Base-by-base conservation (phyloP, 1,140 invertebrate genomes). In the Hyles vespertilio region DNA sequence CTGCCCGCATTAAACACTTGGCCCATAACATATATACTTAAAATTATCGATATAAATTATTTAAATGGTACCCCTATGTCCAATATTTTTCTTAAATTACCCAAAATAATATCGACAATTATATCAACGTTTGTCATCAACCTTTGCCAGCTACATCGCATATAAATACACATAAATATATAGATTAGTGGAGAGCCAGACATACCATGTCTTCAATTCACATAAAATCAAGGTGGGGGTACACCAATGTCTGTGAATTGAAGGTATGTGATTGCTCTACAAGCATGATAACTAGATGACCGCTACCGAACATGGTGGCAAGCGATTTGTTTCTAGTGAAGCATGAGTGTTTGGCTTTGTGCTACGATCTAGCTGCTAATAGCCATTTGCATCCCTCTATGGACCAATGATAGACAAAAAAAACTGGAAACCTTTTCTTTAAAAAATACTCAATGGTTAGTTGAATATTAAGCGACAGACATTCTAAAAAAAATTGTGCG, bases 131-230 rank as follows among this genome's bases (percentile, higher is more conserved):
- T 22, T 22, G 22, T 36, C 10, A 52, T 32, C 32, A n/a, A 36
- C 9, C 12, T 46, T 36, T 45, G 49, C 46, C 7, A 10, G 10
- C 10, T 48, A 48, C 47, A 6, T 53, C 36, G 34, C 11, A 53
- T 34, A 40, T 40, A 53, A n/a, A 53, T 40, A 40, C 11, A 53
- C 10, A 53, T 12, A 46, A 54, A 55, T 5, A 46, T 55, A 55
- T 40, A 32, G 36, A 46, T 61, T 47, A 72, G 61, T 72, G 69
- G 84, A 87, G 84, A 87, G 84, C 84, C 84, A 87, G 84, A 87
- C 82, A 79, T 82, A 75, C 69, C 79, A 85, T 83, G 79, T 85
- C 80, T 82, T 82, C 82, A 85, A 87, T 85, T 85, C 84, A 87
- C 84, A 63, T 56, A 22, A 22, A 22, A 22, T 22, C 22, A 22